Percentiles rank a stretch among this genome's conserved stretches.
These are phyloP conservation scores for Chelmon rostratus DNA, from an alignment of 2,797 vertebrate species.

Conservation along the genomic window DNA sequence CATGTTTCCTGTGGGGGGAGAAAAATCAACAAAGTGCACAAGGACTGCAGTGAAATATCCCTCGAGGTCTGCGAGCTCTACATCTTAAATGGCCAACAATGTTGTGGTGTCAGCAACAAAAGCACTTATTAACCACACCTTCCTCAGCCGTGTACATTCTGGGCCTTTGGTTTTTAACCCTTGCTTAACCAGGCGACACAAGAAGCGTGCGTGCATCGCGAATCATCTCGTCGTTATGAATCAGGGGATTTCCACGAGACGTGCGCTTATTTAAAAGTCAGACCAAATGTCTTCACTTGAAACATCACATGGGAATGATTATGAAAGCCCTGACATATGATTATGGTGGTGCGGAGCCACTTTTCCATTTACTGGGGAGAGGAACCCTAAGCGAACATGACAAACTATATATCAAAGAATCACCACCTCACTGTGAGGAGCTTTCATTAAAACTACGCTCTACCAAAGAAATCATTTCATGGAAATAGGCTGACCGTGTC, in stretches of 20 bases:
- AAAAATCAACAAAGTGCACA: conserved; percentile 40
- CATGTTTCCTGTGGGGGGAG: conserved; percentile 48
- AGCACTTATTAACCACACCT: neutral
- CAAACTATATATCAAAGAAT: neutral
- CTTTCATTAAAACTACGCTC: neutral
- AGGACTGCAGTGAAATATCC: conserved; percentile 28
- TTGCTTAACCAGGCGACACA: neutral
- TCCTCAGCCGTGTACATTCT: neutral
- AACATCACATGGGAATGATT: conserved; percentile 21
- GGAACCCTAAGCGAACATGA: conserved; percentile 8
- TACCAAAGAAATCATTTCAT: neutral
- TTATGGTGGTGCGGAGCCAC: neutral
- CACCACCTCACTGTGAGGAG: neutral
- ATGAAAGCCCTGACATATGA: conserved; percentile 12
- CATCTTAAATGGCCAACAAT: conserved; percentile 31
- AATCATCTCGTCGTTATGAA: neutral
- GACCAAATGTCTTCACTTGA: neutral
- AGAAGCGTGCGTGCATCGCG: conserved; percentile 35
- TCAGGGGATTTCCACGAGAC: neutral
- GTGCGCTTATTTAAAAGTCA: neutral
- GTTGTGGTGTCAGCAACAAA: conserved; percentile 17
- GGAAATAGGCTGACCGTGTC: neutral
- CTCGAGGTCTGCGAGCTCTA: conserved; percentile 15
- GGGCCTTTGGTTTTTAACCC: neutral
- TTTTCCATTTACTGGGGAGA: conserved; percentile 12